Conservation (phyloP, 1,140 invertebrate species). For the Drosophila repletoides region DNA sequence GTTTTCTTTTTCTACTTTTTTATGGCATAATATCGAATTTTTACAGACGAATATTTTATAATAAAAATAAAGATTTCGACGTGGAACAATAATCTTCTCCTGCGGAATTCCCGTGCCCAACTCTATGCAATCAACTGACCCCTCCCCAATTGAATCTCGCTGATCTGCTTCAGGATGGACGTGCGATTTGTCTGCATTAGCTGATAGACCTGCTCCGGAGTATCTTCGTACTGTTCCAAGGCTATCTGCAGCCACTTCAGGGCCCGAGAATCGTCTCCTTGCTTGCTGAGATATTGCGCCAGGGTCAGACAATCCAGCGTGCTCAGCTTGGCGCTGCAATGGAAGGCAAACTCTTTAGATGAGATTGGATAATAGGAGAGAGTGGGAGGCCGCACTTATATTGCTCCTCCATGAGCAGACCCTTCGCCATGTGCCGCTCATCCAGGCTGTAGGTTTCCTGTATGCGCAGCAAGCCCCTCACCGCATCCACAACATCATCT, state of each 20-base stretch:
- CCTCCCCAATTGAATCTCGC: neutral
- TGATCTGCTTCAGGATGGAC: constrained; percentile 27
- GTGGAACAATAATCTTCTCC: too few species aligned
- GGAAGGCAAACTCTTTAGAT: neutral
- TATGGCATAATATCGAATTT: too few species aligned
- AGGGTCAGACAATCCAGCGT: constrained; percentile 39
- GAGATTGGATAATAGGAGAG: too few species aligned
- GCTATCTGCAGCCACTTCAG: constrained; percentile 35
- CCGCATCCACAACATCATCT: constrained; percentile 15
- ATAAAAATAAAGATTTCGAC: too few species aligned
- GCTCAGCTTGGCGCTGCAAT: constrained; percentile 28
- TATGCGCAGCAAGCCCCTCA: constrained; percentile 11
- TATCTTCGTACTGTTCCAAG: constrained; percentile 19
- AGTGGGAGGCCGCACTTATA: constrained; percentile 28
- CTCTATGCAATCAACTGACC: too few species aligned
- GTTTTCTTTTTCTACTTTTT: too few species aligned
- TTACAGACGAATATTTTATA: too few species aligned
- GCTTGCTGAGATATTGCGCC: constrained; percentile 7
- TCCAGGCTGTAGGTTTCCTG: constrained; percentile 13
- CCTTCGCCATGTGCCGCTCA: constrained; percentile 36
- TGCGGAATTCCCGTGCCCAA: too few species aligned
- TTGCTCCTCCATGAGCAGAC: constrained; percentile 13
- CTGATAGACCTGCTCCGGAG: constrained; percentile 14
- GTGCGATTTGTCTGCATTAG: constrained; percentile 16
- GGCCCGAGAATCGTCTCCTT: neutral